Evolutionary conservation across 1,140 invertebrate species (phyloP), one percentile per base, ranked within the genome.

Genomic region (Cyclargus thomasi): DNA sequence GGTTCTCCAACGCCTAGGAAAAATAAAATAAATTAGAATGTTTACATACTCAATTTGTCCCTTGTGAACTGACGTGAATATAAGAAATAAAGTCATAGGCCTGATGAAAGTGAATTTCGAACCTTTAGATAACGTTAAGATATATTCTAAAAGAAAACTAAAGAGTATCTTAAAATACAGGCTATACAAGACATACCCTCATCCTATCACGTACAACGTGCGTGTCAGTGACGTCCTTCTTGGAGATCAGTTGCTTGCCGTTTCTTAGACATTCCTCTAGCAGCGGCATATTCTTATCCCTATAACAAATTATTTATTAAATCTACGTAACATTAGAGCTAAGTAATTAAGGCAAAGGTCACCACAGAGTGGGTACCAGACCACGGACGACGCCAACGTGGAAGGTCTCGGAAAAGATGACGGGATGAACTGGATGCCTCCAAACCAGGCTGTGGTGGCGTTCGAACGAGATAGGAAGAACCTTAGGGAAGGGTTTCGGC

Each of bases 141-240:
- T n/a, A n/a, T n/a, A n/a, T n/a, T n/a, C n/a, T n/a, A n/a, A n/a
- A n/a, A n/a, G n/a, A 6, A 23, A 23, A 23, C 23, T 23, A 23
- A 6, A n/a, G n/a, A n/a, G n/a, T n/a, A n/a, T n/a, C 5, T 29
- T 29, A 29, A 29, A 29, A 29, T 29, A 29, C 5, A 5, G 5
- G 8, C 29, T 29, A 29, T 29, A 29, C 5, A 29, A 29, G 63
- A 55, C 22, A 64, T 83, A 93, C 92, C 88, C 97, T 97, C 74
- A 97, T 94, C 70, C 95, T 94, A 80, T 98, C 97, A 62, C 97
- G 94, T n/a, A 98, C 92, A 2, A 93, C 92, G 20, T 94, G 94
- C 0, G 95, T 95, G 77, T 99, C 97, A 0, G 96, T 97, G 2
- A 97, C 95, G 83, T 98, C 97, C 68, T 97, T 96, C 88, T 97